Evolutionary conservation across 2,113 vertebrate genomes (phyloP).

Genomic region (Falcunculus frontatus): DNA sequence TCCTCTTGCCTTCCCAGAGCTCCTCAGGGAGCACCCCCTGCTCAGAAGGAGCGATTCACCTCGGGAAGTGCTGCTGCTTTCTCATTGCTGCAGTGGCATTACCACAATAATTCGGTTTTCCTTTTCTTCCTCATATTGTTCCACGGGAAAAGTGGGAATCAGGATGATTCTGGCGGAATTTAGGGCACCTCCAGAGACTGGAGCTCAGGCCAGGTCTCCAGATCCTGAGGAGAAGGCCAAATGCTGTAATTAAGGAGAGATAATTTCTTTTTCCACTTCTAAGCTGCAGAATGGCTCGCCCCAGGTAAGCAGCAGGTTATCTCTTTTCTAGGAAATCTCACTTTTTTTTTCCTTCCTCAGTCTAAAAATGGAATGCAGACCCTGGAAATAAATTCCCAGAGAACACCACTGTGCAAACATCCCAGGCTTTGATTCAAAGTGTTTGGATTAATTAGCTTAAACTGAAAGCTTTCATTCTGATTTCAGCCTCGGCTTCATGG

Average conservation of each 20-base stretch:
- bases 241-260: background rate
- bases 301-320: background rate
- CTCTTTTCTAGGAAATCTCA: slow-evolving; percentile 26
- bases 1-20: background rate
- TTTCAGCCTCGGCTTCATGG: background rate
- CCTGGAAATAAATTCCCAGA: slow-evolving; percentile 37
- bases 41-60: background rate
- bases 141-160: background rate
- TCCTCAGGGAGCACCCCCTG: background rate
- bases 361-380: slow-evolving; percentile 36
- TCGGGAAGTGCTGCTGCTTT: background rate
- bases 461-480: slow-evolving; percentile 45
- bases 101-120: accelerated
- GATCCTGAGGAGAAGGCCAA: background rate
- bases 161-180: background rate
- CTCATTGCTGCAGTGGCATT: background rate
- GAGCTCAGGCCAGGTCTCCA: background rate
- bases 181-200: background rate
- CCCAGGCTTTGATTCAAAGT: slow-evolving; percentile 40
- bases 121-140: background rate
- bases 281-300: background rate
- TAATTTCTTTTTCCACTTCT: background rate
- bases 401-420: slow-evolving; percentile 50
- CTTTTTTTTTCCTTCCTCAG: background rate
- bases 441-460: slow-evolving; percentile 58